Evolutionary conservation across 2,888 invertebrate species (phyloP).

Genomic region (Danaus chrysippus): DNA sequence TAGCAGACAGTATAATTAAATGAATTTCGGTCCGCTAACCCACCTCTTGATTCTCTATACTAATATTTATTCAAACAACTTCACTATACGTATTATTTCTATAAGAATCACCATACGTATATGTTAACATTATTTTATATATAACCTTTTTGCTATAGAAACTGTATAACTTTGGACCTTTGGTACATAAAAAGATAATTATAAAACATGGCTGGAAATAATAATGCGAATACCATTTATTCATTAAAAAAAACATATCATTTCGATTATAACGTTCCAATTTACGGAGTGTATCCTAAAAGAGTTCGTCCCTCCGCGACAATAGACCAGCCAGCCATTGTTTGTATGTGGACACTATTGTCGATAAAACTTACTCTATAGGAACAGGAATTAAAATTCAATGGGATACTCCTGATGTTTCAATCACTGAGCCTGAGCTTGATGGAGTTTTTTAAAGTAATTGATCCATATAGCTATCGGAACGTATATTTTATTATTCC

Average conservation of each 20-base stretch:
- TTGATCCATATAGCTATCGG: not conserved
- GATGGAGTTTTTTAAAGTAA: constrained; percentile 2
- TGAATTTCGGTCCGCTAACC: not conserved
- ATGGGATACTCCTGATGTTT: constrained; percentile 1
- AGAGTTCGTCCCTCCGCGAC: not conserved
- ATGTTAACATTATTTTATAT: not conserved
- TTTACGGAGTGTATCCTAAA: not conserved
- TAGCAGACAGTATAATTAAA: constrained; percentile 41
- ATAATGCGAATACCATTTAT: too few species aligned
- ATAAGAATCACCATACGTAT: not conserved
- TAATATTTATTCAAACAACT: not conserved
- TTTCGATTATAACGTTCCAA: not conserved
- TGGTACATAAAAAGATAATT: constrained; percentile 12
- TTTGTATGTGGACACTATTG: constrained; percentile 4
- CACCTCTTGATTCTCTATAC: not conserved
- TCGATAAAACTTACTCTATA: not conserved
- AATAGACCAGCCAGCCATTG: constrained; percentile 1
- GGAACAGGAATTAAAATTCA: constrained; percentile 5
- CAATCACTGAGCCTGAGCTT: not conserved
- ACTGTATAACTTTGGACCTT: constrained; percentile 4
- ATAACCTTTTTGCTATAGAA: not conserved
- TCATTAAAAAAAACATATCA: not conserved
- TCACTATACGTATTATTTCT: too few species aligned
- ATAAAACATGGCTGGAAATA: too few species aligned
- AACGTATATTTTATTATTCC: too few species aligned